A percentile compares a stretch with the other conserved stretches of the same genome.
Conservation (phyloP, 1,140 invertebrate species). For the Hylaeus anthracinus region DNA sequence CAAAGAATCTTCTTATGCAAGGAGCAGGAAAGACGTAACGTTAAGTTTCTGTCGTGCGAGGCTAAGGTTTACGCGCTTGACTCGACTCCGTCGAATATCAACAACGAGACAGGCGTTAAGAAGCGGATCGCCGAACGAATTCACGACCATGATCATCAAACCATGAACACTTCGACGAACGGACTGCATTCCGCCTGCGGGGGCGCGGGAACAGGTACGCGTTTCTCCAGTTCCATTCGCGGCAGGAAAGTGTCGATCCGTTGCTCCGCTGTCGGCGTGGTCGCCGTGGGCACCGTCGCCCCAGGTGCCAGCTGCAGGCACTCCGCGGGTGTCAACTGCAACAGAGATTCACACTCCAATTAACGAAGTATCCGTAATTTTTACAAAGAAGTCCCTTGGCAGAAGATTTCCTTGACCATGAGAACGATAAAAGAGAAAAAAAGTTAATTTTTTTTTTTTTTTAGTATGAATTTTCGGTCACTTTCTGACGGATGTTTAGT, state of each 20-base stretch:
- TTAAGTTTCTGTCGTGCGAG: slow-evolving; percentile 32
- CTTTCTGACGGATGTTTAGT: no score
- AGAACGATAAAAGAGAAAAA: no score
- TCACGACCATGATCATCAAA: slow-evolving; percentile 51
- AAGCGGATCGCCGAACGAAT: neutral
- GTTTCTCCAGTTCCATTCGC: slow-evolving; percentile 82
- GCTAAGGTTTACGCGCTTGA: slow-evolving; percentile 1
- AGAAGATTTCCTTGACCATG: no score
- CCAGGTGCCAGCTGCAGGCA: slow-evolving; percentile 81
- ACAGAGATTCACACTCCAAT: slow-evolving; percentile 19
- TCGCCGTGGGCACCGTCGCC: slow-evolving; percentile 31
- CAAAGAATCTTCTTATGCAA: neutral
- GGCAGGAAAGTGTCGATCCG: slow-evolving; percentile 82
- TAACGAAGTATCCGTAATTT: neutral
- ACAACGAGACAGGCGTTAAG: neutral
- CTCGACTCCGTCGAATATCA: neutral
- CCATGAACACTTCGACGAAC: slow-evolving; percentile 82
- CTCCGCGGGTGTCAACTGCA: slow-evolving; percentile 81
- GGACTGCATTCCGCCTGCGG: slow-evolving; percentile 83
- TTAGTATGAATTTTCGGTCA: no score
- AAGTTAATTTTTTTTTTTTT: no score
- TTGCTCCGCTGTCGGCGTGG: slow-evolving; percentile 66
- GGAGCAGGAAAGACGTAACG: slow-evolving; percentile 7
- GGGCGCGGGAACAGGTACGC: slow-evolving; percentile 81
- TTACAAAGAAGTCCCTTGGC: no score